Evolutionary conservation across 2,797 vertebrate species (phyloP), one percentile per base, ranked within the genome.

Genomic region (Philypnodon macrostomus): DNA sequence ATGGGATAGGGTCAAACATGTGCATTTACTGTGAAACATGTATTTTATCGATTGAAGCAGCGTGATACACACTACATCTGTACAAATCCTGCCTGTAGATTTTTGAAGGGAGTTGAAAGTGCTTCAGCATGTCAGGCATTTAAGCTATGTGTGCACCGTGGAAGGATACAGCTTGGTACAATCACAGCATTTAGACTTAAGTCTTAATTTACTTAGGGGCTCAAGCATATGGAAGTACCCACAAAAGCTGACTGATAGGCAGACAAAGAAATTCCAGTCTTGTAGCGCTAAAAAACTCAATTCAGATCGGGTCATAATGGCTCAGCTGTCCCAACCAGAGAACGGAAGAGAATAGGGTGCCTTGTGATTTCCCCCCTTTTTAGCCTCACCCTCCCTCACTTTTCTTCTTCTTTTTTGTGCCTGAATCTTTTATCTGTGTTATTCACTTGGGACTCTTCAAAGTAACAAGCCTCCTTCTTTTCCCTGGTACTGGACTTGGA

Each of bases 401-500:
- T 84, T 83, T 80, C 70, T 85, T 84, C 73, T 77, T 80, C 41
- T 44, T 77, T 84, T 85, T 83, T 92, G 85, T 91, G 89, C 89
- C 90, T 91, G 92, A 93, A 94, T 94, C 90, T 93, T 96, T 96
- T 95, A 94, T 97, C 94, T 94, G 92, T 92, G 90, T 93, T 91
- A 94, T 94, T 93, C 90, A 91, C 91, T 93, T 83, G 87, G 92
- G 91, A 92, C 90, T 90, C 91, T 95, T 97, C 92, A 93, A 92
- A 94, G 92, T 92, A 88, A 92, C 93, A 93, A 93, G 92, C 91
- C 92, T 88, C 86, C 87, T 93, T 95, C 92, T 89, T 93, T 84
- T 91, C 88, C 85, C 84, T 77, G 82, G 87, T 91, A 83, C 88
- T 93, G 90, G 91, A 93, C 92, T 93, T 92, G 92, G 91, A 93